A percentile compares a stretch with the other conserved stretches of the same genome.
These are phyloP conservation scores for Bicyclus anynana DNA, from an alignment of 1,140 invertebrate genomes.

Conservation along the genomic window DNA sequence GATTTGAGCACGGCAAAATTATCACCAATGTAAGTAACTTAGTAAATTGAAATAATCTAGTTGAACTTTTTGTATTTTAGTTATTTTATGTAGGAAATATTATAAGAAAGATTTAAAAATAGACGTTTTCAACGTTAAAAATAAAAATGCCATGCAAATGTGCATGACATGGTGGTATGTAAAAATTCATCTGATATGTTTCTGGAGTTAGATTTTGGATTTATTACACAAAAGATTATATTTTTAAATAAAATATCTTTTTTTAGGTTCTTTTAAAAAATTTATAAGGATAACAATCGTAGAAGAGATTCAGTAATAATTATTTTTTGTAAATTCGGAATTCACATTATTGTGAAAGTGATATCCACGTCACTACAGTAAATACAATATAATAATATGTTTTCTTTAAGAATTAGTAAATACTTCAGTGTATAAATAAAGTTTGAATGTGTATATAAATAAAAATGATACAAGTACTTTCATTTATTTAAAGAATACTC, in stretches of 20 bases:
- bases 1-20: too few relatives aligned
- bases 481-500: not conserved
- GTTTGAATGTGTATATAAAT: not conserved
- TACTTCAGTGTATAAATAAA: slow-evolving; percentile 3
- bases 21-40: too few relatives aligned
- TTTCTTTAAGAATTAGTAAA: not conserved
- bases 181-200: slow-evolving; percentile 56
- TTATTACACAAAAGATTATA: not conserved
- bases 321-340: not conserved
- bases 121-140: not conserved
- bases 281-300: not conserved
- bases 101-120: too few relatives aligned
- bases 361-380: not conserved
- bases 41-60: not conserved
- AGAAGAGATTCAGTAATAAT: not conserved
- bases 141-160: not conserved
- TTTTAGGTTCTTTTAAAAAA: not conserved
- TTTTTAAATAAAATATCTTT: not conserved
- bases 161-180: too few relatives aligned
- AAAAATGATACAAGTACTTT: not conserved
- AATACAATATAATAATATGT: not conserved
- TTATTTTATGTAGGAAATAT: too few relatives aligned
- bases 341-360: not conserved
- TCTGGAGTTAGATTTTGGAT: slow-evolving; percentile 13
- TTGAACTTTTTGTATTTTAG: too few relatives aligned